phyloP scores from a whole-genome alignment of 2,888 invertebrate genomes.

The Harpalus rubripes region DNA sequence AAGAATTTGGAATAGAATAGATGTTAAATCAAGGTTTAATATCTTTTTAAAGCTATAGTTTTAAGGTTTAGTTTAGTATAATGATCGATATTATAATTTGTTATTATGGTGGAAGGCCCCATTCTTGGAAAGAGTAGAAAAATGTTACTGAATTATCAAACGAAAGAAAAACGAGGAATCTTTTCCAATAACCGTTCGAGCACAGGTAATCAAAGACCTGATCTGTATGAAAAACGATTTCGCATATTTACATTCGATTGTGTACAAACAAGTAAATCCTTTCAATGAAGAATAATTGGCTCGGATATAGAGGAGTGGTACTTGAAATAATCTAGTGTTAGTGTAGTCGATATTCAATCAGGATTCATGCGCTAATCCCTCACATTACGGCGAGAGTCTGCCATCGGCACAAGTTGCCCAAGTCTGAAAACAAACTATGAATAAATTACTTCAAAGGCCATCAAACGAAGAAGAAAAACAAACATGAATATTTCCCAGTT shows the following conservation, averaged over 20 bases:
- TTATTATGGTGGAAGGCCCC: too few species aligned
- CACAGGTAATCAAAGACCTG: background rate
- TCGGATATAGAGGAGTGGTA: background rate
- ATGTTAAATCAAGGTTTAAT: too few species aligned
- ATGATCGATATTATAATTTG: too few species aligned
- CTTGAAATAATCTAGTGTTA: background rate
- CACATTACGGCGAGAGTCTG: constrained; percentile 21
- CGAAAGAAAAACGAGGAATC: background rate
- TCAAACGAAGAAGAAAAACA: constrained; percentile 50
- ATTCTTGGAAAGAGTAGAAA: too few species aligned
- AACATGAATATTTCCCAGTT: constrained; percentile 55
- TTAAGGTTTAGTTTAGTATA: too few species aligned
- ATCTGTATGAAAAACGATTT: background rate
- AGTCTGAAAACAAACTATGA: constrained; percentile 55
- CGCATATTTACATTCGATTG: background rate
- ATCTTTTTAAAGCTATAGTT: too few species aligned
- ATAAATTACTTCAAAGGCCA: constrained; percentile 53
- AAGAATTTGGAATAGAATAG: too few species aligned
- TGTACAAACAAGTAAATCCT: background rate
- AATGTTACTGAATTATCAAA: too few species aligned
- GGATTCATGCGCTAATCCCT: constrained; percentile 9
- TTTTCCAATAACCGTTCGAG: background rate
- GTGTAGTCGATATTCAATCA: constrained; percentile 9
- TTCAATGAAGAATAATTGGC: background rate
- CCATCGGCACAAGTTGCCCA: constrained; percentile 31